These are phyloP conservation scores for Oreochromis mossambicus DNA, from an alignment of 2,797 vertebrate genomes.

Conservation along the genomic window DNA sequence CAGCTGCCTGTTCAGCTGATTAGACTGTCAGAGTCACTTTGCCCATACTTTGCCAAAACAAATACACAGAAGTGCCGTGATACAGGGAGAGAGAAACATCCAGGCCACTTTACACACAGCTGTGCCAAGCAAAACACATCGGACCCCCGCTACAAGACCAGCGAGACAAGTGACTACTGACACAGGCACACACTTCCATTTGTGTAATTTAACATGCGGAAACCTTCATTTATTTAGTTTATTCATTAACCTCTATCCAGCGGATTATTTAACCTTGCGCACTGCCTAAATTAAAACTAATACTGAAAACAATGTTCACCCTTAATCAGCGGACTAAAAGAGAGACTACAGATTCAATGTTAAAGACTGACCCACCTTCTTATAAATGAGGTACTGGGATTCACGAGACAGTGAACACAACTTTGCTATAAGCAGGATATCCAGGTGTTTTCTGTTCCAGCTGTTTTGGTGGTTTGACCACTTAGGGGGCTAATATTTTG, in stretches of 20 bases:
- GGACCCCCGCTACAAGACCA: neutral
- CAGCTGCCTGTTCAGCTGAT: conserved; percentile 33
- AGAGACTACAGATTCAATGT: neutral
- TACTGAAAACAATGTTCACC: neutral
- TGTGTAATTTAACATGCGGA: neutral
- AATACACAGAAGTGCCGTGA: conserved; percentile 34
- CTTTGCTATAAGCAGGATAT: neutral
- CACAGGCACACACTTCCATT: neutral
- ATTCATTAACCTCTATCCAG: neutral
- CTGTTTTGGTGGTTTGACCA: neutral
- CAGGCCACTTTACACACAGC: conserved; percentile 17
- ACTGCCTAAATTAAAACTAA: neutral
- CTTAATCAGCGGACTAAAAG: neutral
- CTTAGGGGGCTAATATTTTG: neutral
- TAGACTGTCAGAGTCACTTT: conserved; percentile 36
- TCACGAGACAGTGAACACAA: neutral
- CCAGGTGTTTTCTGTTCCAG: neutral
- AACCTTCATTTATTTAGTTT: neutral
- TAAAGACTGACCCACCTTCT: neutral
- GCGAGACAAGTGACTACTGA: conserved; percentile 3
- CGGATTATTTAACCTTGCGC: neutral
- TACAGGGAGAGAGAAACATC: conserved; percentile 2
- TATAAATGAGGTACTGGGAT: neutral
- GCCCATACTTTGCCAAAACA: conserved; percentile 44
- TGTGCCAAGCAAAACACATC: conserved; percentile 45